A percentile compares a stretch with the other conserved stretches of the same genome.
phyloP scores from a whole-genome alignment of 2,888 invertebrate genomes.

The Erannis defoliaria region DNA sequence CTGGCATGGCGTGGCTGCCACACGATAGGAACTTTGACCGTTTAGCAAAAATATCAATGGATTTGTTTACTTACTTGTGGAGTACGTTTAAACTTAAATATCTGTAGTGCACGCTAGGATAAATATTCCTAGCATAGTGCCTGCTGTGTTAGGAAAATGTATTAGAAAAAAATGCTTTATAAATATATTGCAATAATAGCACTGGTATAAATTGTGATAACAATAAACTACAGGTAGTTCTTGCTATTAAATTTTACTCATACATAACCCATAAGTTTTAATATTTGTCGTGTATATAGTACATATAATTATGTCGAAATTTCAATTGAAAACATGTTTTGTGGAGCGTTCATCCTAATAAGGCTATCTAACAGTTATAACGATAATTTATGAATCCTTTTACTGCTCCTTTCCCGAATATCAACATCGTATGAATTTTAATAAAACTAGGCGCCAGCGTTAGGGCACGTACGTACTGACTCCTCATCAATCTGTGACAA shows the following conservation, averaged over 20 bases:
- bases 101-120: slow-evolving; percentile 9
- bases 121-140: too few species aligned
- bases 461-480: slow-evolving; percentile 60
- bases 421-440: slow-evolving; percentile 37
- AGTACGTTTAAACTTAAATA: not conserved
- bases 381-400: slow-evolving; percentile 6
- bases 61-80: too few species aligned
- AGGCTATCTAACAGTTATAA: slow-evolving; percentile 5
- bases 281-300: too few species aligned
- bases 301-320: not conserved
- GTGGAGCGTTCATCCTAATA: not conserved
- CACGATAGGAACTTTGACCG: slow-evolving; percentile 19
- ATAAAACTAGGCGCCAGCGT: slow-evolving; percentile 49
- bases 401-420: slow-evolving; percentile 52
- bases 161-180: too few species aligned
- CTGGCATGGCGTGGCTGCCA: slow-evolving; percentile 14
- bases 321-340: not conserved
- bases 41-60: slow-evolving; percentile 4
- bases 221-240: too few species aligned
- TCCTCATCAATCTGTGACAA: slow-evolving; percentile 24
- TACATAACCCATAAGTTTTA: too few species aligned
- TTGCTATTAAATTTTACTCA: too few species aligned
- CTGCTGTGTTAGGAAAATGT: too few species aligned
- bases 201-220: too few species aligned
- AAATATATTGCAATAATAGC: too few species aligned